A percentile compares a stretch with the other conserved stretches of the same genome.
These are phyloP conservation scores for Alces alces DNA, from an alignment of 2,113 vertebrate genomes.

Conservation along the genomic window DNA sequence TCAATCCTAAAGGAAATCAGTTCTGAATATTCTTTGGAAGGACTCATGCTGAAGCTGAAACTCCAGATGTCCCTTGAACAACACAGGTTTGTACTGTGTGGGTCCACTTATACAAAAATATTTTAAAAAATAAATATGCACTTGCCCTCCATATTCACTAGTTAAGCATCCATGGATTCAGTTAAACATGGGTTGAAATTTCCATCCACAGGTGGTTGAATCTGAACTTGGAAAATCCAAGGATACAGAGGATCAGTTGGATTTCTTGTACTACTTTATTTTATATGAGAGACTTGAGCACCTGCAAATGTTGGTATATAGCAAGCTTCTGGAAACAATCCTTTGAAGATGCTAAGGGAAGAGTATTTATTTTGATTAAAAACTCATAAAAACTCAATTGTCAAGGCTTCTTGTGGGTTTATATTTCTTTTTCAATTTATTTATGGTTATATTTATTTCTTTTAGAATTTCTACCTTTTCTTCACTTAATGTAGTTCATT, in stretches of 20 bases:
- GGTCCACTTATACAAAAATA: not conserved
- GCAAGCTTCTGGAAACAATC: not conserved
- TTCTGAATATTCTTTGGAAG: not conserved
- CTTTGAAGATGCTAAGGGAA: not conserved
- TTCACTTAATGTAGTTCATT: not conserved
- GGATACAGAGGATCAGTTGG: not conserved
- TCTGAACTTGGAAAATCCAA: not conserved
- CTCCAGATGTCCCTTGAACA: not conserved
- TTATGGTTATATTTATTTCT: not conserved
- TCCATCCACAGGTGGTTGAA: not conserved
- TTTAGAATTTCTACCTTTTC: not conserved
- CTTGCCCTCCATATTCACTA: not conserved
- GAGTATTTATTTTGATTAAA: not conserved
- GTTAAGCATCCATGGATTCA: not conserved
- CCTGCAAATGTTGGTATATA: not conserved
- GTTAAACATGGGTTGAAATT: not conserved
- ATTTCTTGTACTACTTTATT: not conserved
- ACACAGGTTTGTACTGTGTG: not conserved
- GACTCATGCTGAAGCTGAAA: not conserved
- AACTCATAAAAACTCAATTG: not conserved
- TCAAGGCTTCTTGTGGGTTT: not conserved
- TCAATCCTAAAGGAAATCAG: not conserved
- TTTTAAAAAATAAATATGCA: not conserved
- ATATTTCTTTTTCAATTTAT: not conserved
- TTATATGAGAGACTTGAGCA: not conserved